Evolutionary conservation across 2,113 vertebrate species (phyloP).

Genomic region (Cebus imitator): DNA sequence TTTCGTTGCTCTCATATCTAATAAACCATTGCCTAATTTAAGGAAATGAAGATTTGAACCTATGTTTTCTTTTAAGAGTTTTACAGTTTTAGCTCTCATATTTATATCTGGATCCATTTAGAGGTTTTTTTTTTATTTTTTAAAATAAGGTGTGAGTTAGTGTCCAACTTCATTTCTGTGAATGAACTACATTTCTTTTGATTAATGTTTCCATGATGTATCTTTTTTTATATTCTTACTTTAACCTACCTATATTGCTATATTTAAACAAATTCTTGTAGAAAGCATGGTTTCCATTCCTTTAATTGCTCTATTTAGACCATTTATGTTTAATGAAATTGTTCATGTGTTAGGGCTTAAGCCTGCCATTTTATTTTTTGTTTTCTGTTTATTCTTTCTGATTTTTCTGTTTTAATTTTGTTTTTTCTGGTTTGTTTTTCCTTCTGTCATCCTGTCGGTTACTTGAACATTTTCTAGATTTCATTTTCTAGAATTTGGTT

Average conservation of each 20-base stretch:
- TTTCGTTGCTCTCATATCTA: neutral
- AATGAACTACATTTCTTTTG: neutral
- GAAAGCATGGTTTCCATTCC: neutral
- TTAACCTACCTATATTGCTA: neutral
- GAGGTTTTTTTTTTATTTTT: neutral
- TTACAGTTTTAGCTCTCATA: neutral
- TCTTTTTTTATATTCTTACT: neutral
- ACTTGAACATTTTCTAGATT: neutral
- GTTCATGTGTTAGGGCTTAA: neutral
- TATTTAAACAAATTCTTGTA: neutral
- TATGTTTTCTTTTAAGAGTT: neutral
- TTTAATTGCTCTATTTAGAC: neutral
- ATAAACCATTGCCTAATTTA: neutral
- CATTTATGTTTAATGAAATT: neutral
- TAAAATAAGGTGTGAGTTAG: neutral
- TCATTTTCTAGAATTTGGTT: neutral
- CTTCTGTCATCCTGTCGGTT: neutral
- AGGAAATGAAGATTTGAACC: neutral
- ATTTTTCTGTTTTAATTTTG: neutral
- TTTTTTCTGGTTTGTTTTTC: neutral
- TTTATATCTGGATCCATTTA: neutral
- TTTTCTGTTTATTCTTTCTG: neutral
- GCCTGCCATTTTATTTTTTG: neutral
- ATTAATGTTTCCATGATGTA: neutral
- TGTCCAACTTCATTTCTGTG: neutral